Evolutionary conservation across 2,888 invertebrate genomes (phyloP).

Genomic region (Noctuana brunneofusca): DNA sequence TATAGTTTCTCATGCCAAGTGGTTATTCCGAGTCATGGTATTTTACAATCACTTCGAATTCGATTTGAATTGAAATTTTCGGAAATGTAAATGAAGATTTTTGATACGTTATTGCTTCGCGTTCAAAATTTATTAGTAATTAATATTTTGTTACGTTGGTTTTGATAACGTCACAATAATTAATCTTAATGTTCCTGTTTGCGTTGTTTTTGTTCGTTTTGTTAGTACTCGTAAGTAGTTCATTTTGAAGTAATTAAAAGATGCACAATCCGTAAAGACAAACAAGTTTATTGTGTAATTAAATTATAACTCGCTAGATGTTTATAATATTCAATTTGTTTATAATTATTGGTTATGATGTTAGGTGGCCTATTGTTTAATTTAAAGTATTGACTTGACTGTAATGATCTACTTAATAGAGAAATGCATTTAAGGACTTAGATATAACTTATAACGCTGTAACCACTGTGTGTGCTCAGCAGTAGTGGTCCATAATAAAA

Average conservation of each 20-base stretch:
- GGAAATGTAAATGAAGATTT: too few relatives aligned
- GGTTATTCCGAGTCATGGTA: constrained; percentile 20
- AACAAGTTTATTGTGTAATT: not conserved
- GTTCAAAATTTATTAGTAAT: not conserved
- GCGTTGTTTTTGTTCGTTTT: not conserved
- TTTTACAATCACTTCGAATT: constrained; percentile 13
- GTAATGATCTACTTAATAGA: too few relatives aligned
- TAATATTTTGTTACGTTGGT: not conserved
- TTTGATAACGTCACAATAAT: not conserved
- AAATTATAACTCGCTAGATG: not conserved
- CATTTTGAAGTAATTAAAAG: constrained; percentile 5
- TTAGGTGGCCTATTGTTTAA: too few relatives aligned
- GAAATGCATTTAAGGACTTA: too few relatives aligned
- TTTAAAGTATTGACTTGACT: too few relatives aligned
- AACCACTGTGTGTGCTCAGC: too few relatives aligned
- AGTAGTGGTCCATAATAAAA: too few relatives aligned
- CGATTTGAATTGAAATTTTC: not conserved
- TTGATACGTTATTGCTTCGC: not conserved
- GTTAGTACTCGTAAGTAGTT: too few relatives aligned
- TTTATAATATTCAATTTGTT: not conserved
- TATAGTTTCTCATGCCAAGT: constrained; percentile 5
- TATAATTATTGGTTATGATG: not conserved
- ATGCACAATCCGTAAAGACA: not conserved
- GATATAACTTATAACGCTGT: too few relatives aligned
- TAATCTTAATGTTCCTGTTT: not conserved